phyloP scores from a whole-genome alignment of 2,888 invertebrate genomes.

The Abrostola tripartita region DNA sequence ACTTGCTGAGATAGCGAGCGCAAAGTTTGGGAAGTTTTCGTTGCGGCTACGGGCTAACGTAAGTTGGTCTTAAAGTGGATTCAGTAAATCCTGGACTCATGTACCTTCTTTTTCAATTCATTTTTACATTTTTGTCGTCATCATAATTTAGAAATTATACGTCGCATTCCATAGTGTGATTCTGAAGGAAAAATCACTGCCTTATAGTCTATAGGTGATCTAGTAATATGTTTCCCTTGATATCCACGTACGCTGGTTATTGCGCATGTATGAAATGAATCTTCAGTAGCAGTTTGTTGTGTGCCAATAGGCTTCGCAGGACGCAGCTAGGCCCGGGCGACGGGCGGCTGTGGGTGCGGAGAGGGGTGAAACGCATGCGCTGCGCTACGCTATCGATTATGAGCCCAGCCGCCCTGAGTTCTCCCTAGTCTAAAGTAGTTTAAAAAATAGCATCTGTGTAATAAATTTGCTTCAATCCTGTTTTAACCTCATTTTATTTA shows the following conservation, averaged over 20 bases:
- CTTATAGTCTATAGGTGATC: neutral
- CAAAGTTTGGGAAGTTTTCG: too few species aligned
- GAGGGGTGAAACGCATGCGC: slow-evolving; percentile 54
- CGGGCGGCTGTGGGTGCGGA: slow-evolving; percentile 10
- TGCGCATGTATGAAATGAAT: slow-evolving; percentile 8
- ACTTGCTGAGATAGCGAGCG: too few species aligned
- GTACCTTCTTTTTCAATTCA: too few species aligned
- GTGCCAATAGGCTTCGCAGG: slow-evolving; percentile 60
- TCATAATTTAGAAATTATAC: too few species aligned
- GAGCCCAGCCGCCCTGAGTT: slow-evolving; percentile 43
- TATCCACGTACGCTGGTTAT: neutral
- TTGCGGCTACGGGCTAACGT: too few species aligned
- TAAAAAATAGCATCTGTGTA: slow-evolving; percentile 44
- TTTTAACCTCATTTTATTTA: neutral
- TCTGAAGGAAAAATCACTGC: neutral
- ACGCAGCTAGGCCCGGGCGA: slow-evolving; percentile 52
- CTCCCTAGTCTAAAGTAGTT: slow-evolving; percentile 41
- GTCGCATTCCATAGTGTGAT: too few species aligned
- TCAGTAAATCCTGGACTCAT: too few species aligned
- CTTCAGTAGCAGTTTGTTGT: slow-evolving; percentile 28
- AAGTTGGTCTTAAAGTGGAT: too few species aligned
- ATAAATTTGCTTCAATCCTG: slow-evolving; percentile 15
- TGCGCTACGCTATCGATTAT: slow-evolving; percentile 53
- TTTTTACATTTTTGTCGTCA: too few species aligned
- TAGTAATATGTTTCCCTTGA: neutral